phyloP scores from a whole-genome alignment of 1,140 invertebrate species.

The Drosophila sechellia region DNA sequence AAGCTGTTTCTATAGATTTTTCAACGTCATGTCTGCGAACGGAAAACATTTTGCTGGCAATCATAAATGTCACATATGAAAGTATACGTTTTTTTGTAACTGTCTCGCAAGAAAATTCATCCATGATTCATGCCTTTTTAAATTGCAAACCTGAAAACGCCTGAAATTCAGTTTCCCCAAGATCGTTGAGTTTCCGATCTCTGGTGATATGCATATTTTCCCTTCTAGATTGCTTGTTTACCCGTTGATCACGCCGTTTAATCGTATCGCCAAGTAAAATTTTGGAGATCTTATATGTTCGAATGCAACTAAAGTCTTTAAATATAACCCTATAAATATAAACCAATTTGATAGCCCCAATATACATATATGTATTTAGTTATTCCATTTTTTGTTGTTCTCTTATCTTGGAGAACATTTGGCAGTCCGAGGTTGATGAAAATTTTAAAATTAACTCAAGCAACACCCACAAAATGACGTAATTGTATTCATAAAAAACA shows the following conservation, averaged over 20 bases:
- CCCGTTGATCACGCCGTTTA: conserved; percentile 3
- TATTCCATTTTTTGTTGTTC: conserved; percentile 6
- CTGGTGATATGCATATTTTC: background rate
- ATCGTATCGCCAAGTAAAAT: background rate
- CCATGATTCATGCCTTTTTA: conserved; percentile 28
- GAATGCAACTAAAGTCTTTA: background rate
- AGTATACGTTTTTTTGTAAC: conserved; percentile 14
- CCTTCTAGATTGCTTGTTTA: conserved; percentile 5
- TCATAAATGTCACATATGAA: conserved; percentile 17
- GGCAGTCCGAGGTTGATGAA: conserved; percentile 5
- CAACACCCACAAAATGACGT: conserved; percentile 67
- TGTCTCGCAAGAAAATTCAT: conserved; percentile 11
- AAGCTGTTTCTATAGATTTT: conserved; percentile 46
- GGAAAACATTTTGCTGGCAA: conserved; percentile 43
- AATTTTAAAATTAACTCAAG: conserved; percentile 53
- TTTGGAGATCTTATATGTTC: background rate
- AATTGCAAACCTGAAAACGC: conserved; percentile 31
- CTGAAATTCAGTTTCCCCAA: conserved; percentile 25
- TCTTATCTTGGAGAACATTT: conserved; percentile 40
- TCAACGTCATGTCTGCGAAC: conserved; percentile 59
- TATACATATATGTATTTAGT: background rate
- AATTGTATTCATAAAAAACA: conserved; percentile 70
- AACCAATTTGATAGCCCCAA: conserved; percentile 21
- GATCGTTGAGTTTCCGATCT: conserved; percentile 4
- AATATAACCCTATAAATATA: conserved; percentile 24